These are phyloP conservation scores for Vollenhovia emeryi DNA, from an alignment of 1,140 invertebrate species.

Conservation along the genomic window DNA sequence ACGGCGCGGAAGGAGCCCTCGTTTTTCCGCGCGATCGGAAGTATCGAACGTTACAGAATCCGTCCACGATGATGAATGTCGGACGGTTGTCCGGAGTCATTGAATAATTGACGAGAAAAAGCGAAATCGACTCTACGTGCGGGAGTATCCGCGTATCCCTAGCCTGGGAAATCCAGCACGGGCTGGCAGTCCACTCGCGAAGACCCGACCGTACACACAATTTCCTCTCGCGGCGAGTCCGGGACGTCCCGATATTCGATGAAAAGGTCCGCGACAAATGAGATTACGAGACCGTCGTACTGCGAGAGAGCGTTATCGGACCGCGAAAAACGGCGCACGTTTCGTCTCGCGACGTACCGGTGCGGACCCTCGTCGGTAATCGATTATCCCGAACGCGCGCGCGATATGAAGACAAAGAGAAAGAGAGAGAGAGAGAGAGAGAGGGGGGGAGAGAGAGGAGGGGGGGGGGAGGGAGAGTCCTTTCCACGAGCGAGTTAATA, in stretches of 20 bases:
- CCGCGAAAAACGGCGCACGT: conserved; percentile 53
- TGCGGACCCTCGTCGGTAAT: conserved; percentile 25
- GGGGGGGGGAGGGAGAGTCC: background rate
- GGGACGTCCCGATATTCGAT: conserved; percentile 15
- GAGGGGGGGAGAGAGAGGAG: background rate
- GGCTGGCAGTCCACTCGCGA: background rate
- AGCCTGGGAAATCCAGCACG: background rate
- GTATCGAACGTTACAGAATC: background rate
- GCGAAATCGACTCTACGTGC: background rate
- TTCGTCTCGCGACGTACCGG: conserved; percentile 6
- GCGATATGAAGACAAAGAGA: background rate
- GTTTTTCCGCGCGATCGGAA: background rate
- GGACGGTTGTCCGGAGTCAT: background rate
- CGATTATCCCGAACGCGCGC: conserved; percentile 2
- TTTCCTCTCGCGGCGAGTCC: conserved; percentile 8
- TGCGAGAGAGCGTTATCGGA: conserved; percentile 60
- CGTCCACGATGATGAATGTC: background rate
- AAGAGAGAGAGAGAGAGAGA: conserved; percentile 15
- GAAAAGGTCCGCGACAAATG: conserved; percentile 64
- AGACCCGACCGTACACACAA: background rate
- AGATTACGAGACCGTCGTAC: conserved; percentile 69
- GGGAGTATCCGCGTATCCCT: background rate
- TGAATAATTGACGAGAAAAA: conserved; percentile 1
- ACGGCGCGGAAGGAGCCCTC: background rate
- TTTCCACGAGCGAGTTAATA: conserved; percentile 39